Evolutionary conservation across 2,113 vertebrate species (phyloP), one percentile per base, ranked within the genome.

Genomic region (Notothenia rossii): DNA sequence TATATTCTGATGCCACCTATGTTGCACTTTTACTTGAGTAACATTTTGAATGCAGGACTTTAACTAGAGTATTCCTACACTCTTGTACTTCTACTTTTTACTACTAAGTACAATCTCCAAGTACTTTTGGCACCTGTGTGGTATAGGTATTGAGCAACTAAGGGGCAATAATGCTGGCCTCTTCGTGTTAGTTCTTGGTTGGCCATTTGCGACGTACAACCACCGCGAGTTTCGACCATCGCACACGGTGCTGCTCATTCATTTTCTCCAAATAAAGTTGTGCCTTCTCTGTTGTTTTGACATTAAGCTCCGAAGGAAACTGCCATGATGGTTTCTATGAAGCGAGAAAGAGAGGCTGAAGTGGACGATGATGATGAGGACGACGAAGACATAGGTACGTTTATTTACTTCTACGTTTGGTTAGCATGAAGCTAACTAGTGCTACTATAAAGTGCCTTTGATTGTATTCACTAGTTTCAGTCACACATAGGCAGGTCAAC

Each of bases 281-380:
- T 22, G 2, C 5, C 0, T 8, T 66, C 5, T 54, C 1, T 4
- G 18, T 33, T 56, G 22, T 74, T 75, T 78, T 22, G 13, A 15
- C 5, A 5, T 40, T 17, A n/a, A 25, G 0, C 11, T 2, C 5
- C 0, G 7, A 66, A 13, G 17, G 1, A n/a, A 14, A 33, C 17
- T 1, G 17, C 22, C 11, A 22, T 17, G n/a, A 95, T 94, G 90
- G 83, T 92, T 46, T 92, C 90, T 59, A 9, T 95, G 22, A 96
- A 98, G 79, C 92, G 96, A 7, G 95, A 97, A 83, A 91, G 93
- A 1, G 94, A 95, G 5, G 6, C 67, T 10, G 92, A 92, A 0
- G 25, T 90, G 8, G 91, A 92, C 33, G 94, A 94, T 14, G 94
- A 93, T 20, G 94, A 94, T 13, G 94, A 93, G 10, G 87, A 91